These are phyloP conservation scores for Eupithecia tripunctaria DNA, from an alignment of 2,888 invertebrate species.

Conservation along the genomic window DNA sequence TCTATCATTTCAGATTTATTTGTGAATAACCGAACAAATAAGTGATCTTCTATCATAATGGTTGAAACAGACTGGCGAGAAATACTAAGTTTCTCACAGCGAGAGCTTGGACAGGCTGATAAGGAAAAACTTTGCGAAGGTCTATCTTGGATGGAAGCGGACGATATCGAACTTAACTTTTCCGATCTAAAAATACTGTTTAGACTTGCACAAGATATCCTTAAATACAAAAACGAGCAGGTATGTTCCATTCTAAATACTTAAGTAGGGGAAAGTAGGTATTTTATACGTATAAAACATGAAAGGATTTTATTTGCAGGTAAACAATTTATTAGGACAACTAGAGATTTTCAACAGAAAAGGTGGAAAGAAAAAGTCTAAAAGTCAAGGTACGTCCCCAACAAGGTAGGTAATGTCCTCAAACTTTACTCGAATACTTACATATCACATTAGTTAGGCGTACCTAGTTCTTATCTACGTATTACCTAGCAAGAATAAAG, in stretches of 20 bases:
- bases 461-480: neutral
- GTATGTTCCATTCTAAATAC: constrained; percentile 59
- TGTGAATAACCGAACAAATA: constrained; percentile 15
- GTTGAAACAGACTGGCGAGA: constrained; percentile 85
- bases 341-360: constrained; percentile 63
- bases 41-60: constrained; percentile 52
- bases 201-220: constrained; percentile 86
- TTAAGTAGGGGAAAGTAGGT: neutral
- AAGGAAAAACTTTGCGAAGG: constrained; percentile 87
- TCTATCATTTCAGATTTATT: neutral
- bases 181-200: constrained; percentile 84
- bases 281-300: neutral
- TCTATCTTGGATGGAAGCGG: constrained; percentile 86
- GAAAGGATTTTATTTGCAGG: constrained; percentile 51
- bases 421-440: neutral
- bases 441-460: neutral
- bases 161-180: constrained; percentile 83
- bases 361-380: constrained; percentile 61
- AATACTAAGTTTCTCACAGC: constrained; percentile 81
- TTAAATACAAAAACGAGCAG: constrained; percentile 88
- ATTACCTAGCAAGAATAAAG: neutral
- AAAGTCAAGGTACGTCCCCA: constrained; percentile 60
- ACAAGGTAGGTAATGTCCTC: constrained; percentile 59
- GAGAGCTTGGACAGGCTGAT: constrained; percentile 83
- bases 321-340: constrained; percentile 70